phyloP scores from a whole-genome alignment of 2,888 invertebrate species.

The Drosophila mimica region DNA sequence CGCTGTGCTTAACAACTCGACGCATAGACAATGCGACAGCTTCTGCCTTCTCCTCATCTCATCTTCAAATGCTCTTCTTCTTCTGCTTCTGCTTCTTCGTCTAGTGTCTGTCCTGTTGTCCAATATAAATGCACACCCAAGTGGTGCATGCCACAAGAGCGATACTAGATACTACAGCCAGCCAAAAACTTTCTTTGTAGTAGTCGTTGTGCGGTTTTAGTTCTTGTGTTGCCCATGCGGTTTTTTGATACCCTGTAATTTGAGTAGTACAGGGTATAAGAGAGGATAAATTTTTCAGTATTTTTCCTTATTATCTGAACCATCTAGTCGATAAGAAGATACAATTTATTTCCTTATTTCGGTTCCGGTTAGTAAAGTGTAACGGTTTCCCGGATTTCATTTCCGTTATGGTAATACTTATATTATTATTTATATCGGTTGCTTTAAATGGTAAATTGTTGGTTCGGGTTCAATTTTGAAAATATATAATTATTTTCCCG shows the following conservation, averaged over 20 bases:
- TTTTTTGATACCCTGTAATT: conserved; percentile 42
- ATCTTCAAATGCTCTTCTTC: conserved; percentile 19
- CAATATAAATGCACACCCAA: conserved; percentile 42
- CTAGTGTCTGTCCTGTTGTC: conserved; percentile 21
- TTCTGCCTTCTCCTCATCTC: conserved; percentile 13
- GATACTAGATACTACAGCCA: conserved; percentile 28
- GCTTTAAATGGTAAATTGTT: background rate
- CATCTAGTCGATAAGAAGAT: background rate
- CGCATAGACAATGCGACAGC: conserved; percentile 57
- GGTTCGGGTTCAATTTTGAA: too few relatives aligned
- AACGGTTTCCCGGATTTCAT: background rate
- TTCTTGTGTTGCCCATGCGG: conserved; percentile 67
- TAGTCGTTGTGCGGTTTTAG: conserved; percentile 33
- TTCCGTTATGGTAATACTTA: too few relatives aligned
- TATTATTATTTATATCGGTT: background rate
- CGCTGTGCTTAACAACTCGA: conserved; percentile 61
- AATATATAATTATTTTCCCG: background rate
- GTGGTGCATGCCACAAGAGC: conserved; percentile 44
- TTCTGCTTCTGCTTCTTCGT: background rate
- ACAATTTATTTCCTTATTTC: background rate
- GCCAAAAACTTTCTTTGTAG: conserved; percentile 40
- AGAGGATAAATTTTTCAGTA: background rate
- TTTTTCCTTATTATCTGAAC: background rate
- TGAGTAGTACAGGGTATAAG: background rate
- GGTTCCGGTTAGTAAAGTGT: background rate